These are phyloP conservation scores for Meandrusa payeni DNA, from an alignment of 2,888 invertebrate species.

Conservation along the genomic window DNA sequence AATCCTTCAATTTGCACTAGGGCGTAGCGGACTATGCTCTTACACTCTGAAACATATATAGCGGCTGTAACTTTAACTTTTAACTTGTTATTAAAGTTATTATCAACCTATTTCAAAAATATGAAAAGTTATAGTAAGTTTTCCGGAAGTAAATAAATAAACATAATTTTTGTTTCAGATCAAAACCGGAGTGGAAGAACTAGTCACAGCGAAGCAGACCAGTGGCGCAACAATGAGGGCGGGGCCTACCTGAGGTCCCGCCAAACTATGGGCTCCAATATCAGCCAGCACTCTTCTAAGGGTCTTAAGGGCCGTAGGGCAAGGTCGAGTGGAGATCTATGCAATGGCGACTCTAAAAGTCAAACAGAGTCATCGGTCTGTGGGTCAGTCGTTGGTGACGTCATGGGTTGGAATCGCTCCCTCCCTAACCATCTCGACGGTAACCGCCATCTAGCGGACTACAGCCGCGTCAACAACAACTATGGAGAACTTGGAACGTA, in stretches of 20 bases:
- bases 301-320: conserved; percentile 86
- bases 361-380: conserved; percentile 75
- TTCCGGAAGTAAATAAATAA: no score
- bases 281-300: conserved; percentile 88
- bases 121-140: no score
- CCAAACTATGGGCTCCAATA: conserved; percentile 88
- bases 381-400: conserved; percentile 74
- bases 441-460: conserved; percentile 79
- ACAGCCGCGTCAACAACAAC: conserved; percentile 80
- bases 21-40: no score
- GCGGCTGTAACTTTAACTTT: no score
- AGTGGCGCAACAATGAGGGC: conserved; percentile 62
- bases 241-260: conserved; percentile 74
- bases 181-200: conserved; percentile 40
- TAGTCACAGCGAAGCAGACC: conserved; percentile 42
- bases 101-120: no score
- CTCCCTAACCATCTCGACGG: conserved; percentile 86
- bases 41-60: no score
- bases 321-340: conserved; percentile 87
- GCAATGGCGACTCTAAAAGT: conserved; percentile 81
- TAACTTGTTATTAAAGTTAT: no score
- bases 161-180: conserved; percentile 50
- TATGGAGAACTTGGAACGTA: conserved; percentile 72
- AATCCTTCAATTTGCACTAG: no score
- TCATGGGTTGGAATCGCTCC: conserved; percentile 80